Evolutionary conservation across 2,113 vertebrate genomes (phyloP).

Genomic region (Bagarius yarrelli): DNA sequence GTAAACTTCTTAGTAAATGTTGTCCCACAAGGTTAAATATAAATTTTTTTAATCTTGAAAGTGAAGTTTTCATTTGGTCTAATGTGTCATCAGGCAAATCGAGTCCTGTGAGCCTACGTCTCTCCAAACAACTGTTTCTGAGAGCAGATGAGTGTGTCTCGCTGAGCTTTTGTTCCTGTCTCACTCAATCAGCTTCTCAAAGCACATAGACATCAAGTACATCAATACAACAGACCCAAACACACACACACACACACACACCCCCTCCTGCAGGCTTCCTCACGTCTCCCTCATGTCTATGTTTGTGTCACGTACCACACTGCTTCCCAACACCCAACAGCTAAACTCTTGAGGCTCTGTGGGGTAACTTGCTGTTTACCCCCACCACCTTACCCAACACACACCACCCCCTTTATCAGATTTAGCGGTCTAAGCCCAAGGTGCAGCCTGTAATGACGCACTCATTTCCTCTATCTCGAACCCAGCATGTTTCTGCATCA

Average conservation of each 20-base stretch:
- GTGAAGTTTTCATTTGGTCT: not conserved
- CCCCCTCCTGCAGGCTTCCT: slow-evolving; percentile 24
- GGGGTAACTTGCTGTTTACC: slow-evolving; percentile 31
- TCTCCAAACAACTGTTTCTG: slow-evolving; percentile 46
- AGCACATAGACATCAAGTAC: slow-evolving; percentile 34
- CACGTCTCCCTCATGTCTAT: slow-evolving; percentile 25
- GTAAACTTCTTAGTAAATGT: not conserved
- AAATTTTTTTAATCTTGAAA: too few relatives aligned
- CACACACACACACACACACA: slow-evolving; percentile 24
- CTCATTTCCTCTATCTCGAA: not conserved
- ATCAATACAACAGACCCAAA: slow-evolving; percentile 34
- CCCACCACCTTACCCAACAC: not conserved
- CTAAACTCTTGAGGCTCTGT: slow-evolving; percentile 21
- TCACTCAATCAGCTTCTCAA: slow-evolving; percentile 39
- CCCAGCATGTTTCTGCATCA: not conserved
- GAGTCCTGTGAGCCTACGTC: slow-evolving; percentile 31
- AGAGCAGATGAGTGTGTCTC: slow-evolving; percentile 47
- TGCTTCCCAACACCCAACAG: slow-evolving; percentile 35
- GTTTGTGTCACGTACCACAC: slow-evolving; percentile 16
- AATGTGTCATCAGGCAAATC: not conserved
- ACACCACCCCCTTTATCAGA: not conserved
- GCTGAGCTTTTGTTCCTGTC: slow-evolving; percentile 52
- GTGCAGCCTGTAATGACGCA: slow-evolving; percentile 12
- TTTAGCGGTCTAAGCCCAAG: slow-evolving; percentile 37
- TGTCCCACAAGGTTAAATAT: not conserved